Evolutionary conservation across 2,888 invertebrate species (phyloP), one percentile per base, ranked within the genome.

Genomic region (Microplitis manilae): DNA sequence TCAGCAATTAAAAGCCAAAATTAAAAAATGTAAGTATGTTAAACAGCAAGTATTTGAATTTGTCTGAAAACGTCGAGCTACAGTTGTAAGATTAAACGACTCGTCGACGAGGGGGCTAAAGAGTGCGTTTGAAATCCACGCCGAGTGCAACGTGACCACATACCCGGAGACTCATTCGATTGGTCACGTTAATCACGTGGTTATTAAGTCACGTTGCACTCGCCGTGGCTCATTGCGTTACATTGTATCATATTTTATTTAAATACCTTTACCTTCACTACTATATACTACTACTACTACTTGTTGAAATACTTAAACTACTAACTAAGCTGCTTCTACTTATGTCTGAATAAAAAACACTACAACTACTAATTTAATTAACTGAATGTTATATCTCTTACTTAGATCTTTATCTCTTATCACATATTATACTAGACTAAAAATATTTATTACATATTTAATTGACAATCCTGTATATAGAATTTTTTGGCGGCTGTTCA

Each of bases 91-190:
- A 15, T 71, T 71, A 61, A 62, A n/a, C 9, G 61, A 38, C 61
- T 75, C 38, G 39, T 65, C 41, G 79, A 70, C 70, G 40, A 75
- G 73, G 78, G 61, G 72, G 73, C 20, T 65, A 38, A 50, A 67
- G 77, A 78, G 61, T 75, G 70, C 62, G 76, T 62, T 74, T 20
- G 50, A 68, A 40, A 79, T 81, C 91, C 92, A 93, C 92, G 92
- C 92, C 91, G 91, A 91, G 88, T 91, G 92, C 92, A 93, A 93
- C 93, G 93, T 93, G 93, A 93, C 91, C 86, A 76, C 80, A 78
- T 83, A 81, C 80, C 81, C 81, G 81, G 81, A 83, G 82, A 80
- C 79, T 80, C 81, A 80, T 82, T 79, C 83, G 81, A 85, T 86
- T 84, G 86, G 87, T 79, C 80, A 80, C 73, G 81, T 78, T 81